Conservation (phyloP, 2,113 vertebrate species). For the Sarotherodon lohbergeri region DNA sequence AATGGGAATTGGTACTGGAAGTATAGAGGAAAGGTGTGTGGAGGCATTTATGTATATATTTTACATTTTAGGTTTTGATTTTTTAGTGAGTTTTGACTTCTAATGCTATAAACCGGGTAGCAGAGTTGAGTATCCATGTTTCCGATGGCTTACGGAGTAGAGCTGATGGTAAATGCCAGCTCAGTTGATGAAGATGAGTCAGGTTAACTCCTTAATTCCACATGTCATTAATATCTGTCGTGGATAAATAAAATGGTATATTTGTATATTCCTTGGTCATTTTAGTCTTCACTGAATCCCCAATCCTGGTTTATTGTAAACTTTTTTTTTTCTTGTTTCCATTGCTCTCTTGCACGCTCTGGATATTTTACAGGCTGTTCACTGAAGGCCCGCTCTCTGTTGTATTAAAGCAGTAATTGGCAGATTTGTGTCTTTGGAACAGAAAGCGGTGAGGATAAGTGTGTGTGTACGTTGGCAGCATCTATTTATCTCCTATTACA, state of each 20-base stretch:
- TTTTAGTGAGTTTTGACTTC: neutral
- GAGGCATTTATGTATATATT: neutral
- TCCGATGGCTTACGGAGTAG: neutral
- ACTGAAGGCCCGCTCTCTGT: neutral
- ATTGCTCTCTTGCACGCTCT: neutral
- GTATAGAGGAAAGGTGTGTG: neutral
- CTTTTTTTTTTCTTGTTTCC: neutral
- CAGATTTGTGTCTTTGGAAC: neutral
- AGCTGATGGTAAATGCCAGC: neutral
- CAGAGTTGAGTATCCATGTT: neutral
- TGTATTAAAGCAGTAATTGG: neutral
- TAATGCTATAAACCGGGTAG: neutral
- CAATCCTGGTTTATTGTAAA: neutral
- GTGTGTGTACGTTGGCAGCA: neutral
- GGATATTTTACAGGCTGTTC: neutral
- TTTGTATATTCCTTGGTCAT: neutral
- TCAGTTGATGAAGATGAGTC: neutral
- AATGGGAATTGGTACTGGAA: neutral
- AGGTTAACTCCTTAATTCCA: neutral
- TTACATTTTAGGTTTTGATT: neutral
- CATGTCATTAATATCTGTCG: neutral
- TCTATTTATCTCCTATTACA: neutral
- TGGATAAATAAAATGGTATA: neutral
- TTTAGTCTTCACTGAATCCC: neutral
- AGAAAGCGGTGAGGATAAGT: neutral